Conservation (phyloP, 1,140 invertebrate genomes). For the Andricus grossulariae region DNA sequence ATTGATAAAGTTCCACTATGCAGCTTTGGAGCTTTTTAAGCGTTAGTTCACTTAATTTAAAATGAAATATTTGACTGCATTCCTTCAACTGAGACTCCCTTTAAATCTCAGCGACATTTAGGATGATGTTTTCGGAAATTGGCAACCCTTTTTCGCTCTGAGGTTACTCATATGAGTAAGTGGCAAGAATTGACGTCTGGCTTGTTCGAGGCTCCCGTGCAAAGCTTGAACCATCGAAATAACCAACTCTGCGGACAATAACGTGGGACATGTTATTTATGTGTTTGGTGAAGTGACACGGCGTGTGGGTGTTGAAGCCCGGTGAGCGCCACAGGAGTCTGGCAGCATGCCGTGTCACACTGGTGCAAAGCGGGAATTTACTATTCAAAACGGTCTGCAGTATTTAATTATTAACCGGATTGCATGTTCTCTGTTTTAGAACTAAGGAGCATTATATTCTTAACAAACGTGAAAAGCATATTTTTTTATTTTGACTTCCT, state of each 20-base stretch:
- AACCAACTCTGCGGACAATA: slow-evolving; percentile 40
- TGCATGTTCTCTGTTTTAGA: too few relatives aligned
- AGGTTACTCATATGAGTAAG: not conserved
- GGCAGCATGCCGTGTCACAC: slow-evolving; percentile 49
- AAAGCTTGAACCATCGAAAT: slow-evolving; percentile 5
- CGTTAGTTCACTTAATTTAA: not conserved
- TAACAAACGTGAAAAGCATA: too few relatives aligned
- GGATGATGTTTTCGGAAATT: slow-evolving; percentile 22
- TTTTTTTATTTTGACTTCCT: too few relatives aligned
- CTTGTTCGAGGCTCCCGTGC: slow-evolving; percentile 16
- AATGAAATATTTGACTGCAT: slow-evolving; percentile 18
- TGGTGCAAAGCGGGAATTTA: too few relatives aligned
- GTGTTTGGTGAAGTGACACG: slow-evolving; percentile 70
- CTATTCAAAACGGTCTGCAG: too few relatives aligned
- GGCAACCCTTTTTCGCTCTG: slow-evolving; percentile 6
- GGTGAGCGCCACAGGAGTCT: slow-evolving; percentile 69
- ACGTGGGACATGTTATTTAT: slow-evolving; percentile 64
- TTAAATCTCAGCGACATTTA: slow-evolving; percentile 20
- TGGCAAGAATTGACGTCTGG: slow-evolving; percentile 20
- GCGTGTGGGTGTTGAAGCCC: slow-evolving; percentile 74
- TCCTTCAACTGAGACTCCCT: not conserved
- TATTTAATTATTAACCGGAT: too few relatives aligned
- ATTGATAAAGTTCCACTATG: too few relatives aligned
- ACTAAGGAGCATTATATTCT: too few relatives aligned
- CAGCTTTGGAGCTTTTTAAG: not conserved